phyloP scores from a whole-genome alignment of 2,797 vertebrate genomes.

The Pelobates cultripes region DNA sequence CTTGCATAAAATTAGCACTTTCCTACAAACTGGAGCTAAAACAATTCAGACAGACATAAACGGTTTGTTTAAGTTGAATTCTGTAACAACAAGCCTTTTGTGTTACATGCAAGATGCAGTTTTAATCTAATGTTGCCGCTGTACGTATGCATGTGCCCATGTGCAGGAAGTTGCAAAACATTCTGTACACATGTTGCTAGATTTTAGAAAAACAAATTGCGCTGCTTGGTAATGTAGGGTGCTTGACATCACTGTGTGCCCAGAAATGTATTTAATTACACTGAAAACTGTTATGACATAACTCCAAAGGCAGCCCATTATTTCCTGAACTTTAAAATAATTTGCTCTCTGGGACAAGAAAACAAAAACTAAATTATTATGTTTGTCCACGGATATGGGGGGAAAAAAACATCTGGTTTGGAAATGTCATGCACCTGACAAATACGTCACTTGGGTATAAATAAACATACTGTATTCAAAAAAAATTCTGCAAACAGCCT shows the following conservation, averaged over 20 bases:
- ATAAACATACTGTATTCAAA: not conserved
- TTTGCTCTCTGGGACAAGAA: slow-evolving; percentile 64
- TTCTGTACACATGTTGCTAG: not conserved
- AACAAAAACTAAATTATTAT: slow-evolving; percentile 63
- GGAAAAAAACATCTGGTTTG: slow-evolving; percentile 16
- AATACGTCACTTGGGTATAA: slow-evolving; percentile 52
- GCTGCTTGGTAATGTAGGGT: slow-evolving; percentile 71
- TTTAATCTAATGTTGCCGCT: slow-evolving; percentile 61
- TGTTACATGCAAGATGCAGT: slow-evolving; percentile 70
- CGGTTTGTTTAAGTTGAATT: slow-evolving; percentile 89
- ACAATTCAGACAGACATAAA: slow-evolving; percentile 87
- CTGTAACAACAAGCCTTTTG: slow-evolving; percentile 80
- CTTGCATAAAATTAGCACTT: slow-evolving; percentile 93
- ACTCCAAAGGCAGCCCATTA: slow-evolving; percentile 66
- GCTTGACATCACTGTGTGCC: slow-evolving; percentile 68
- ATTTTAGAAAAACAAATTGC: slow-evolving; percentile 61
- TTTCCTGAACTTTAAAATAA: slow-evolving; percentile 63
- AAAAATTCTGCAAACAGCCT: too few species aligned
- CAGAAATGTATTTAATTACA: slow-evolving; percentile 81
- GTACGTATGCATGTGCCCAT: slow-evolving; percentile 4
- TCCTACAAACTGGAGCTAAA: slow-evolving; percentile 88
- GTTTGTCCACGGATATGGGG: slow-evolving; percentile 51
- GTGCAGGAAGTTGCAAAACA: not conserved
- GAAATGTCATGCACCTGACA: slow-evolving; percentile 41
- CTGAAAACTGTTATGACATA: slow-evolving; percentile 77